These are phyloP conservation scores for Stenichneumon culpator DNA, from an alignment of 2,888 invertebrate genomes.

Conservation along the genomic window DNA sequence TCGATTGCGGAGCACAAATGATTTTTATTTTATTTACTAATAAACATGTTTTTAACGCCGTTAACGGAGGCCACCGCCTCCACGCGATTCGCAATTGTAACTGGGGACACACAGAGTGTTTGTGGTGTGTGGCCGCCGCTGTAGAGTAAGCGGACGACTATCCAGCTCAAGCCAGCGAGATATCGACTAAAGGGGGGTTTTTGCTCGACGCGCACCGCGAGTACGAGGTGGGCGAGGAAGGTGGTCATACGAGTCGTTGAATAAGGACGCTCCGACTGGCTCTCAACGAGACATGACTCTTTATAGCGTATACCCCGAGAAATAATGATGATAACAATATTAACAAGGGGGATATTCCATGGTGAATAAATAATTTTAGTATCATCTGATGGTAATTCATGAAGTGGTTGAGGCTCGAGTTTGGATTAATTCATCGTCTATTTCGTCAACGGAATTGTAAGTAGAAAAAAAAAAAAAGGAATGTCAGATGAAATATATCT, in stretches of 20 bases:
- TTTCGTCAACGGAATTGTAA: background rate
- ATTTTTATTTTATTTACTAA: slow-evolving; percentile 14
- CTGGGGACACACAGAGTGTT: slow-evolving; percentile 64
- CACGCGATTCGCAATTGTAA: slow-evolving; percentile 70
- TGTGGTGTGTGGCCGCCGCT: slow-evolving; percentile 59
- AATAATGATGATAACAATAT: background rate
- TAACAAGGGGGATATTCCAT: background rate
- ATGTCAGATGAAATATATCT: background rate
- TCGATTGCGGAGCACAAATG: background rate
- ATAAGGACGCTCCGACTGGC: slow-evolving; percentile 45
- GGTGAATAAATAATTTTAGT: background rate
- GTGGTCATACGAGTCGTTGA: slow-evolving; percentile 55
- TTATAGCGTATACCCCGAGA: slow-evolving; percentile 23
- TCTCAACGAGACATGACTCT: slow-evolving; percentile 44
- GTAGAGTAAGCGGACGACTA: slow-evolving; percentile 47
- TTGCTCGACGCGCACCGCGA: slow-evolving; percentile 64
- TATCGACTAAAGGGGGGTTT: slow-evolving; percentile 81
- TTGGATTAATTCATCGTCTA: no score
- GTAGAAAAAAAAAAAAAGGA: background rate
- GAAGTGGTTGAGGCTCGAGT: background rate
- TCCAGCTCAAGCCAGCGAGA: slow-evolving; percentile 72
- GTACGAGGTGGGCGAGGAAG: slow-evolving; percentile 62
- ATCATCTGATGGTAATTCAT: background rate
- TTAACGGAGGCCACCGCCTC: slow-evolving; percentile 66
- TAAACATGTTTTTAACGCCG: slow-evolving; percentile 23